Evolutionary conservation across 2,797 vertebrate species (phyloP).

Genomic region (Dermochelys coriacea): DNA sequence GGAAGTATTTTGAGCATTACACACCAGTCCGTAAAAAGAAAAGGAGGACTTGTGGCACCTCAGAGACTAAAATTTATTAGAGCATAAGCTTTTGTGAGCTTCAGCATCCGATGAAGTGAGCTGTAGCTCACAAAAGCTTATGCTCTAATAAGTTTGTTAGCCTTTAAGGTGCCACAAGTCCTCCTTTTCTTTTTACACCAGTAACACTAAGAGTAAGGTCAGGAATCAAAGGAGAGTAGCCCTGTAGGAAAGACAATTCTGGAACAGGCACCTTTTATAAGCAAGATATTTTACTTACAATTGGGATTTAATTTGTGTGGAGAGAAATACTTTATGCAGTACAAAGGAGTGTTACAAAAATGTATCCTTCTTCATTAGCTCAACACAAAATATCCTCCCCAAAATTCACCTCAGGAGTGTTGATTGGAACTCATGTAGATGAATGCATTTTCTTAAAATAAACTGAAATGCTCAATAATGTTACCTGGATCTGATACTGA

Average conservation of each 20-base stretch:
- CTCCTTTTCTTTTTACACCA: background rate
- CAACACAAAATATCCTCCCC: background rate
- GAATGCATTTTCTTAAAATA: background rate
- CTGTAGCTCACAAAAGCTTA: too few species aligned
- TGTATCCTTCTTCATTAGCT: background rate
- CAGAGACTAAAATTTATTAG: too few species aligned
- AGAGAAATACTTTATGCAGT: fast-evolving
- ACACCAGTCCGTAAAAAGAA: background rate
- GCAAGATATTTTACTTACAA: background rate
- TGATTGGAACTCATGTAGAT: background rate
- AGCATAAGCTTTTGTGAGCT: too few species aligned
- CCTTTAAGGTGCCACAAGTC: too few species aligned
- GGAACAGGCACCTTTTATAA: background rate
- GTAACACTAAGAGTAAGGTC: background rate
- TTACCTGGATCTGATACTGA: background rate
- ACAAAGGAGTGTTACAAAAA: background rate
- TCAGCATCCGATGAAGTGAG: too few species aligned
- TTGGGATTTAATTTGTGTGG: background rate
- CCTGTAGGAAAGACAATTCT: fast-evolving
- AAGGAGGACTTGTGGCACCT: too few species aligned
- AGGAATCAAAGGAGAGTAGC: background rate
- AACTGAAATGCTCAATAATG: background rate
- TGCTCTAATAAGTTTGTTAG: too few species aligned
- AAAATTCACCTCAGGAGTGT: background rate
- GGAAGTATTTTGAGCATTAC: background rate